Conservation (phyloP, 1,140 invertebrate genomes). For the Listronotus oregonensis region DNA sequence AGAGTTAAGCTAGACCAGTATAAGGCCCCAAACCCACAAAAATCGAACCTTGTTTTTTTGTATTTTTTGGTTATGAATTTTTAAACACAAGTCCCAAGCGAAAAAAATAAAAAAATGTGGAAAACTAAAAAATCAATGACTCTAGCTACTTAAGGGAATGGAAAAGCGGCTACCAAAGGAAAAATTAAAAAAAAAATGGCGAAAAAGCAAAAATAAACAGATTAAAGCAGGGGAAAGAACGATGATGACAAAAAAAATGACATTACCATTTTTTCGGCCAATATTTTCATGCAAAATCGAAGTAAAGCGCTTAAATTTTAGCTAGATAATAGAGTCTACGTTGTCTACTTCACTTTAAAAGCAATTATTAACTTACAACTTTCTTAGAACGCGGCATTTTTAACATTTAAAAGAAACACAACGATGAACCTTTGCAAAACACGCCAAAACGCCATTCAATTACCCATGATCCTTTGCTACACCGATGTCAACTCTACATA, state of each 20-base stretch:
- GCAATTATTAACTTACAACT: slow-evolving; percentile 43
- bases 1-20: slow-evolving; percentile 5
- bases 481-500: slow-evolving; percentile 8
- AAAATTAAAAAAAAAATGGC: slow-evolving; percentile 39
- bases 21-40: slow-evolving; percentile 13
- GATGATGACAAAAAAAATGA: slow-evolving; percentile 50
- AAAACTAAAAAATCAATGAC: slow-evolving; percentile 40
- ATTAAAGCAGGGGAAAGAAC: slow-evolving; percentile 36
- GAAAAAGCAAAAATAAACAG: slow-evolving; percentile 47
- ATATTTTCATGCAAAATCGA: slow-evolving; percentile 39
- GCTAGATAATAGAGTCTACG: slow-evolving; percentile 19
- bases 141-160: slow-evolving; percentile 3
- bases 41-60: slow-evolving; percentile 43
- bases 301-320: slow-evolving; percentile 33
- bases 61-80: slow-evolving; percentile 58
- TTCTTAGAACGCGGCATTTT: slow-evolving; percentile 49
- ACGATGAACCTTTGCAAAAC: slow-evolving; percentile 33
- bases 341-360: slow-evolving; percentile 31
- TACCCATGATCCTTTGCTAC: slow-evolving; percentile 33
- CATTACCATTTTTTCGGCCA: slow-evolving; percentile 51
- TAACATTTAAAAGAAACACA: slow-evolving; percentile 36
- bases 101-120: slow-evolving; percentile 38
- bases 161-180: slow-evolving; percentile 21
- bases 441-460: slow-evolving; percentile 43
- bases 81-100: slow-evolving; percentile 44